Base-by-base conservation (phyloP, 2,888 invertebrate species). In the Drosophila testacea region DNA sequence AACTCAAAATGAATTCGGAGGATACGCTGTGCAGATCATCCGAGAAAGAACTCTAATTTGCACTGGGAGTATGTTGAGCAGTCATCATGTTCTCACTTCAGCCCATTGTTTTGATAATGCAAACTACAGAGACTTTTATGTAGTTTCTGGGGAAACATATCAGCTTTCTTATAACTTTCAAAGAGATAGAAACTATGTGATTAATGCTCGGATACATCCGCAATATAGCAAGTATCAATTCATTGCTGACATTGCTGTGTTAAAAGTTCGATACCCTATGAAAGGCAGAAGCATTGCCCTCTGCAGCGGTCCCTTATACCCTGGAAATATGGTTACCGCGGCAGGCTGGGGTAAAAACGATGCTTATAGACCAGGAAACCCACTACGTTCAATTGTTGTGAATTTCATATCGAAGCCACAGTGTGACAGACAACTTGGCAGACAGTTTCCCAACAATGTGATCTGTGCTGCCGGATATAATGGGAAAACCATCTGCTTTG, bases 181-280 rank as follows among this genome's bases (percentile, higher is more conserved):
- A 0, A n/a, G 16, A 5, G 16, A 34, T 1, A n/a, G 60, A 16
- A 73, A 83, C 27, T 6, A 11, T 4, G 30, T 80, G 2, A 0
- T 10, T 5, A 10, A 46, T 3, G 27, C 57, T 9, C 38, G 16
- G 10, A 9, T 50, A 16, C 67, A 81, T 65, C 79, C 85, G 0
- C 2, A 39, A 0, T 71, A 38, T 5, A 1, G 38, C 0, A 68
- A 62, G 6, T 4, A 0, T 0, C 2, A 61, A 1, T 84, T 81
- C 16, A 38, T 48, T 0, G 82, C 11, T 5, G 81, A 83, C 28
- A 56, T 85, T 22, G 86, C 81, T 0, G 64, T 85, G 6, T 27
- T 36, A 7, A 48, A 57, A 6, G 41, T 59, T 0, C 7, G 3
- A n/a, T 22, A 2, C 2, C 36, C 44, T 0, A 32, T 82, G 6